Base-by-base conservation (phyloP, 2,113 vertebrate genomes). In the Silurus glanis region DNA sequence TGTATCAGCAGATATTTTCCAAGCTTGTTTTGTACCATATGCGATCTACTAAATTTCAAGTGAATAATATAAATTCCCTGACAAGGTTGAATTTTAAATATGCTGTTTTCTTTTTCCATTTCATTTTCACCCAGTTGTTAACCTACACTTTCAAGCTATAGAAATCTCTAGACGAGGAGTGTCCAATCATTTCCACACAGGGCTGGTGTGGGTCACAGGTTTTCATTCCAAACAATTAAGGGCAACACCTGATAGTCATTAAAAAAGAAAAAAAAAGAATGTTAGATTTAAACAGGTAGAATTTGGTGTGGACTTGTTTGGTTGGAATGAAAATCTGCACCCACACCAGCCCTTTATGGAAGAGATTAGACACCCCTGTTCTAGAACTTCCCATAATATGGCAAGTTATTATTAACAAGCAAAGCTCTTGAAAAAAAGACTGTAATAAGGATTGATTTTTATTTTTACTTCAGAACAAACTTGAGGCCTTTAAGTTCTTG, bases 391-490 rank as follows among this genome's bases (percentile, higher is more conserved):
- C 28, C 55, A 72, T 71, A 47, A n/a, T 75, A 23, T 21, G 37
- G n/a, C 9, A 55, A 55, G 49, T 37, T 83, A 69, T 58, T 56
- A 83, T 69, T 83, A 23, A 21, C 28, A 72, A 5, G 1, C 25
- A 47, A 23, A 51, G 19, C 61, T 55, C n/a, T 53, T 62, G 9
- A 53, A 82, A 37, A 37, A 72, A 62, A 45, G 49, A 17, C 53
- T 72, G 59, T 1, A 13, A 64, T 28, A 62, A 75, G 49, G 58
- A 64, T 45, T 82, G 61, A 62, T 53, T 83, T 66, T 25, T 55
- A 62, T 53, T 83, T 66, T 25, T 55, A 72, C 64, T 82, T 82
- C 16, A 81, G 64, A 72, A 67, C 71, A 51, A 56, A 84, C 61
- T 51, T 51, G 37, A 67, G 10, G 28, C 53, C 49, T 55, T 80